phyloP scores from a whole-genome alignment of 2,113 vertebrate species.

The Podocnemis expansa region DNA sequence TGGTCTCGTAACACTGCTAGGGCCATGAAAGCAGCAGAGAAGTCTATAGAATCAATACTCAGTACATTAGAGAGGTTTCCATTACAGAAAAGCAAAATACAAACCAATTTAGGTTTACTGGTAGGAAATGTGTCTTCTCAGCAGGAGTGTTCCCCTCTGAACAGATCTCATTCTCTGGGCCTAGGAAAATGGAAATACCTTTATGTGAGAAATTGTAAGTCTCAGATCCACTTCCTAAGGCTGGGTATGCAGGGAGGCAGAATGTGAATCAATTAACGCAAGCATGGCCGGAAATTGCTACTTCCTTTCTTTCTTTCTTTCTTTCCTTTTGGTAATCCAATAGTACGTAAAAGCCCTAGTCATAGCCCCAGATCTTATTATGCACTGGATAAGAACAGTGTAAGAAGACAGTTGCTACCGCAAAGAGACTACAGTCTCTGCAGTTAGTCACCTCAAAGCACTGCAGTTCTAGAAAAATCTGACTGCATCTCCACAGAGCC shows the following conservation, averaged over 20 bases:
- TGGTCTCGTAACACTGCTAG: background rate
- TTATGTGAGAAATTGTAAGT: background rate
- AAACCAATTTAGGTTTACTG: background rate
- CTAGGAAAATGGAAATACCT: background rate
- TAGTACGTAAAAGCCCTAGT: background rate
- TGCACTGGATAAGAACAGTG: background rate
- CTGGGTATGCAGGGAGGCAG: background rate
- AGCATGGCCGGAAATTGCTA: background rate
- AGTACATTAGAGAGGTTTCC: background rate
- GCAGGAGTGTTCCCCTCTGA: background rate
- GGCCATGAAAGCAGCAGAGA: background rate
- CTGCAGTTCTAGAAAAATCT: background rate
- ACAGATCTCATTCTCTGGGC: background rate
- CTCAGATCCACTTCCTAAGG: background rate
- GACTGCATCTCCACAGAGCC: background rate
- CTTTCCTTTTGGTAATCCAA: background rate
- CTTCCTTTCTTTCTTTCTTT: background rate
- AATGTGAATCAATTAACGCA: background rate
- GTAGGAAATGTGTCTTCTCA: background rate
- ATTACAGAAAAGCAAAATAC: background rate
- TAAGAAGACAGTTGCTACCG: background rate
- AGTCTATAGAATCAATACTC: background rate
- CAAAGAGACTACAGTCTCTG: background rate
- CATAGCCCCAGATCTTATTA: background rate
- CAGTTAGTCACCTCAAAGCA: background rate